Percentiles rank a stretch among this genome's conserved stretches.
These are phyloP conservation scores for Tiliacea citrago DNA, from an alignment of 2,888 invertebrate species.

Conservation along the genomic window DNA sequence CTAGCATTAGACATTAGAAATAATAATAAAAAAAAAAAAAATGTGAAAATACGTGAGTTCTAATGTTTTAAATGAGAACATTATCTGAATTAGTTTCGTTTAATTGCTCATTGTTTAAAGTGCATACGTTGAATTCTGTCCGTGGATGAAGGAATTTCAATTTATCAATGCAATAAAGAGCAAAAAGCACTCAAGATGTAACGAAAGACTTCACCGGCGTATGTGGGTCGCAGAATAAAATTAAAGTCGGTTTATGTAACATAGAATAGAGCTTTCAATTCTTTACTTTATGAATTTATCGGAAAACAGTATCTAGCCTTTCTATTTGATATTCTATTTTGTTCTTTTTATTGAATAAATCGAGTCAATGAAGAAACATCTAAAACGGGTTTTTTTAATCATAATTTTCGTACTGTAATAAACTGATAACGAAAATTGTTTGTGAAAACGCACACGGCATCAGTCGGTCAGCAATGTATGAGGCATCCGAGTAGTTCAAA, in stretches of 20 bases:
- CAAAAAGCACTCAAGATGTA: conserved; percentile 18
- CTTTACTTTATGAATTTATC: conserved; percentile 40
- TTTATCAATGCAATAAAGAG: conserved; percentile 14
- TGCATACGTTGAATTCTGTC: background rate
- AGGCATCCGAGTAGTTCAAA: conserved; percentile 76
- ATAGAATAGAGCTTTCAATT: conserved; percentile 40
- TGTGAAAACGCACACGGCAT: conserved; percentile 68
- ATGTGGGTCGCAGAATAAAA: conserved; percentile 53
- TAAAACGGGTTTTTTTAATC: conserved; percentile 16
- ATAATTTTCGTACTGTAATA: conserved; percentile 23
- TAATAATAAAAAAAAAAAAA: too few species aligned
- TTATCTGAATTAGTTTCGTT: conserved; percentile 10
- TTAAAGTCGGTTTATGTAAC: conserved; percentile 46
- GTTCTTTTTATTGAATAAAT: conserved; percentile 30
- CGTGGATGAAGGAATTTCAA: background rate
- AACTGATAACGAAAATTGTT: conserved; percentile 50
- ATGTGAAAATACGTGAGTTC: conserved; percentile 5
- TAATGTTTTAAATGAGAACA: background rate
- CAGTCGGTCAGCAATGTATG: conserved; percentile 74
- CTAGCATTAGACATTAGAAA: too few species aligned
- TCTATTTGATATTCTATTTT: conserved; percentile 36
- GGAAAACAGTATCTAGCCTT: conserved; percentile 40
- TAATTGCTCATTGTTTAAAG: conserved; percentile 5
- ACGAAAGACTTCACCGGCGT: conserved; percentile 9
- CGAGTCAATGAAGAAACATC: background rate